Evolutionary conservation across 1,140 invertebrate genomes (phyloP).

Genomic region (Cherax quadricarinatus): DNA sequence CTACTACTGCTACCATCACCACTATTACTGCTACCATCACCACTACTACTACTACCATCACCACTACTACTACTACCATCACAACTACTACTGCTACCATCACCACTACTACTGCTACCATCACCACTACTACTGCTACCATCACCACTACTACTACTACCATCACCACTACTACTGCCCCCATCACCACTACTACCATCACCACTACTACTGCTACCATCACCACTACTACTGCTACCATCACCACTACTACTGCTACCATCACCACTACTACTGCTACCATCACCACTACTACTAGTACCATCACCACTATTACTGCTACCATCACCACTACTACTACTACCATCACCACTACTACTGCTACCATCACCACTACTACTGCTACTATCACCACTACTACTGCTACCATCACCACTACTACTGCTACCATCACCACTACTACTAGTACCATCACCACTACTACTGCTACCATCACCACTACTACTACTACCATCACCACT

Average conservation of each 20-base stretch:
- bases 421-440: conserved; percentile 1
- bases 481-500: too few relatives aligned
- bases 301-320: too few relatives aligned
- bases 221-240: not conserved
- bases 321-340: not conserved
- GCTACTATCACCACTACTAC: too few relatives aligned
- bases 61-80: conserved; percentile 11
- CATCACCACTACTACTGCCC: too few relatives aligned
- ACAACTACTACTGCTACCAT: too few relatives aligned
- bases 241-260: not conserved
- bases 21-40: not conserved
- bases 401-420: not conserved
- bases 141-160: not conserved
- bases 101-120: not conserved
- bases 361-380: not conserved
- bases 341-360: not conserved
- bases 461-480: too few relatives aligned
- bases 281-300: not conserved
- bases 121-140: not conserved
- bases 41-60: too few relatives aligned
- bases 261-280: not conserved
- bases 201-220: not conserved
- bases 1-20: not conserved
- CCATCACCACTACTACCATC: not conserved
- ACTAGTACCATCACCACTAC: not conserved